Evolutionary conservation across 2,888 invertebrate species (phyloP), one percentile per base, ranked within the genome.

Genomic region (Nysson spinosus): DNA sequence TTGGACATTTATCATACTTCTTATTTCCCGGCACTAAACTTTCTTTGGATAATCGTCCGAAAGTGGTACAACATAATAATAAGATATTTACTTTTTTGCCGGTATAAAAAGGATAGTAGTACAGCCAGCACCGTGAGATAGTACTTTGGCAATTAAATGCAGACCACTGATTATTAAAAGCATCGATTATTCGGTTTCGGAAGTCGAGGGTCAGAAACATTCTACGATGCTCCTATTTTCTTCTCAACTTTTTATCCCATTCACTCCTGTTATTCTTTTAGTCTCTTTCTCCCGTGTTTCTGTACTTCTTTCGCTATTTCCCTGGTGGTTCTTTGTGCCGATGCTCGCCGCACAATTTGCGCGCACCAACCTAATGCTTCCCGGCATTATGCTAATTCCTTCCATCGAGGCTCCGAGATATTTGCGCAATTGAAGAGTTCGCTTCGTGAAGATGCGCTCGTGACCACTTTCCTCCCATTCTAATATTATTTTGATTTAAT

Each of bases 311-410:
- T 54, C 14, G 35, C 32, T 50, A 39, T 58, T 60, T 28, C 39
- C 32, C 43, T 37, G 47, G 43, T 11, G 63, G 30, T 62, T 56
- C 76, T 70, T 75, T 56, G 75, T 64, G 52, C 40, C 52, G 55
- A 52, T 69, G 50, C 49, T 42, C 57, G 62, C 73, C 71, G 68
- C 75, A 73, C 73, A 78, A 77, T 78, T 78, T 76, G 69, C 69
- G 69, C 67, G 77, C 63, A 39, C 71, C 55, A 69, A 69, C 64
- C 69, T 74, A 77, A 72, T 74, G 75, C 75, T 77, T 77, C 75
- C 66, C 72, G 72, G 72, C 75, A 80, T 82, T 82, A 82, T 81
- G 82, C 76, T 80, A 82, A 82, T 82, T 77, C 61, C 68, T 66
- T 50, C 61, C 65, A 63, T 65, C 72, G 70, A 44, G 49, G 57